Evolutionary conservation across 2,888 invertebrate species (phyloP), one percentile per base, ranked within the genome.

Genomic region (Alcis repandata): DNA sequence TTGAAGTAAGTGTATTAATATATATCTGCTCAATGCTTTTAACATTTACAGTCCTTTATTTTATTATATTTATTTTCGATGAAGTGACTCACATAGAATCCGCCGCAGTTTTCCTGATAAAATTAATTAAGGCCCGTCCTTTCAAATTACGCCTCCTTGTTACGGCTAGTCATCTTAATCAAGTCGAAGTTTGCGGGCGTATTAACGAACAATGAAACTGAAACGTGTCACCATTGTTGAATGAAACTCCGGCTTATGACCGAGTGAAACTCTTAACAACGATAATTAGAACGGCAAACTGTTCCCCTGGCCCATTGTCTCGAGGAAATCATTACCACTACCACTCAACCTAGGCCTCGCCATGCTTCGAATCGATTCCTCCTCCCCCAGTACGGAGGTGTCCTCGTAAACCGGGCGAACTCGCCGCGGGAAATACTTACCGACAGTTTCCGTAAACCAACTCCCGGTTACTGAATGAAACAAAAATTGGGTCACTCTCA

Each of bases 161-260:
- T 62, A 72, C 62, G 66, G 6, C 27, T 68, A 63, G 67, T 75
- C 78, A 69, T 76, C 76, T 82, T 82, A 83, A 85, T 85, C 81
- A 82, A 79, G 83, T 77, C 75, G 77, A 84, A 85, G 79, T 84
- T 81, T 73, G 76, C 75, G 71, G 71, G 69, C 74, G 78, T 81
- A 83, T 84, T 84, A 84, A 76, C 83, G 84, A 82, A 86, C 85
- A 86, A 86, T 86, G 84, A 82, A 84, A 80, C 76, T 69, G 79
- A 82, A 83, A 83, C 80, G 82, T 85, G 85, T 86, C 79, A 78
- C 79, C 76, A 82, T 81, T 85, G 84, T 82, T 79, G 76, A 79
- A 78, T 80, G 79, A 68, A 78, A 75, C 79, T 70, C 77, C 68
- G 71, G 79, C 79, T 82, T 80, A 78, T 80, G 78, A 79, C 80